A percentile compares a stretch with the other conserved stretches of the same genome.
phyloP scores from a whole-genome alignment of 2,797 vertebrate species.

The Artibeus jamaicensis region DNA sequence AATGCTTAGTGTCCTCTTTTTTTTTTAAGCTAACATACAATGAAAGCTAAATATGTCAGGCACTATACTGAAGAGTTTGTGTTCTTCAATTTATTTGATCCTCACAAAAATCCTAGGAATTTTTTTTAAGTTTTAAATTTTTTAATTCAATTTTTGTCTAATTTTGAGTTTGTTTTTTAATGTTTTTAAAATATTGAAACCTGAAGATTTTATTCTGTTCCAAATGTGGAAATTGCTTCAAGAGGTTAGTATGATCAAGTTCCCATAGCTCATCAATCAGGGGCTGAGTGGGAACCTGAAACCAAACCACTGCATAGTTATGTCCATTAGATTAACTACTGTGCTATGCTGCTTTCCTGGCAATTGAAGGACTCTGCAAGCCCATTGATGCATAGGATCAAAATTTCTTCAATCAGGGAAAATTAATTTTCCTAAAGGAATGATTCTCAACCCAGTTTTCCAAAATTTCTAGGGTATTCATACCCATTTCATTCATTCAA shows the following conservation, averaged over 20 bases:
- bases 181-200: neutral
- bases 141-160: neutral
- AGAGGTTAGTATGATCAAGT: neutral
- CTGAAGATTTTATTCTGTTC: neutral
- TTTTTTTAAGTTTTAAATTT: neutral
- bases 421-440: neutral
- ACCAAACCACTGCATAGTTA: neutral
- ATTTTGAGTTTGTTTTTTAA: neutral
- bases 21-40: neutral
- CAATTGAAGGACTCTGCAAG: neutral
- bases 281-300: neutral
- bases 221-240: neutral
- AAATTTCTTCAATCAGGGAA: neutral
- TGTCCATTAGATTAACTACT: neutral
- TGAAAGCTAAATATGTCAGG: neutral
- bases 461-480: neutral
- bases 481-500: neutral
- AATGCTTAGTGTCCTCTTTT: neutral
- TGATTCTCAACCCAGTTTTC: neutral
- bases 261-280: conserved; percentile 13
- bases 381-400: neutral
- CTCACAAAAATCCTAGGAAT: neutral
- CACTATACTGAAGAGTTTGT: neutral
- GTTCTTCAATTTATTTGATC: neutral
- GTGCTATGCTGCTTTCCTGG: neutral